A percentile compares a stretch with the other conserved stretches of the same genome.
Evolutionary conservation across 2,888 invertebrate species (phyloP).

Genomic region (Lasioglossum malachurum): DNA sequence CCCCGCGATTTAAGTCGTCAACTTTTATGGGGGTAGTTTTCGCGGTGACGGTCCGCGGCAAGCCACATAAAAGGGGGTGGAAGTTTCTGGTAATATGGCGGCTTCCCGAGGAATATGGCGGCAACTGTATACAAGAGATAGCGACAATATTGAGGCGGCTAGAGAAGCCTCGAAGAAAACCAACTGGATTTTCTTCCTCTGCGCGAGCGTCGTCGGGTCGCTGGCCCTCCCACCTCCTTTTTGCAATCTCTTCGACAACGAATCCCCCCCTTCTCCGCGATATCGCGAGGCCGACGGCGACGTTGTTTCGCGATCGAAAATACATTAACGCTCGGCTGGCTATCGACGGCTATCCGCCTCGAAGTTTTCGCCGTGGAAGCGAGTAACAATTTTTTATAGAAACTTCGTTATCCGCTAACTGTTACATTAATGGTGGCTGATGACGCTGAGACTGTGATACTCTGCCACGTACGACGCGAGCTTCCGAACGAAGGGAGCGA

Average conservation of each 20-base stretch:
- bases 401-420: too few relatives aligned
- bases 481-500: too few relatives aligned
- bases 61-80: conserved; percentile 76
- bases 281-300: neutral
- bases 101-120: conserved; percentile 81
- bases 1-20: conserved; percentile 83
- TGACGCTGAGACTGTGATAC: too few relatives aligned
- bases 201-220: conserved; percentile 23
- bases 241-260: conserved; percentile 1
- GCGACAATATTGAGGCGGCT: conserved; percentile 80
- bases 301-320: neutral
- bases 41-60: conserved; percentile 76
- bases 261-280: neutral
- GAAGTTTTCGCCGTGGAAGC: too few relatives aligned
- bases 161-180: conserved; percentile 61
- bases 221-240: conserved; percentile 9
- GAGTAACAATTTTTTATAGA: too few relatives aligned
- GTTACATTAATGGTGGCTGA: too few relatives aligned
- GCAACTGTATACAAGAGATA: conserved; percentile 83
- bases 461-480: too few relatives aligned
- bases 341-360: too few relatives aligned
- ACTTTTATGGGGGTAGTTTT: conserved; percentile 83
- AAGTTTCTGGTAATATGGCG: conserved; percentile 82
- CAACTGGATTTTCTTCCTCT: conserved; percentile 44
- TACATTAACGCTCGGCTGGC: neutral